These are phyloP conservation scores for Lagopus leucura DNA, from an alignment of 2,113 vertebrate species.

Conservation along the genomic window DNA sequence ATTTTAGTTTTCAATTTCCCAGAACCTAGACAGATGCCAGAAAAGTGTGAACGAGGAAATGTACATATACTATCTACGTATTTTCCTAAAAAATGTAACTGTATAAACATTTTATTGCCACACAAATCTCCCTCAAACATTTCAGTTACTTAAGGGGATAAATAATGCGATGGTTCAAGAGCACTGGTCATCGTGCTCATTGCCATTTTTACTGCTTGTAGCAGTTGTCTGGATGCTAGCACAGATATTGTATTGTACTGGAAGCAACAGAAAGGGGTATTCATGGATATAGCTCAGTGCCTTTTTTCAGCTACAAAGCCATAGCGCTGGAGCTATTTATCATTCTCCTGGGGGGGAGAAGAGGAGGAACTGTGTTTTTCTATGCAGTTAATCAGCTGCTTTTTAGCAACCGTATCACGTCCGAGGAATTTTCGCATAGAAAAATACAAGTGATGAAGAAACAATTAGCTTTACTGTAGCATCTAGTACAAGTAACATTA, in stretches of 20 bases:
- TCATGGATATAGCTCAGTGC: conserved; percentile 45
- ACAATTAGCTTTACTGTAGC: conserved; percentile 23
- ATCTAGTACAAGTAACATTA: conserved; percentile 7
- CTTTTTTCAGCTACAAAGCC: conserved; percentile 34
- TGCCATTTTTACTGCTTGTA: conserved; percentile 33
- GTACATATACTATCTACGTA: background rate
- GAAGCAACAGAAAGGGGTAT: conserved; percentile 53
- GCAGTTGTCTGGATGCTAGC: conserved; percentile 34
- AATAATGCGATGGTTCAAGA: conserved; percentile 41
- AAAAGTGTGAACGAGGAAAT: background rate
- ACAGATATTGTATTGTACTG: conserved; percentile 48
- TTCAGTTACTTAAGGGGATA: conserved; percentile 10
- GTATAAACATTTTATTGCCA: background rate
- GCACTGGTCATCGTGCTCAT: background rate
- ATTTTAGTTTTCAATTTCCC: background rate
- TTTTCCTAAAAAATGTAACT: background rate
- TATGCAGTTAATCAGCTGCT: conserved; percentile 31
- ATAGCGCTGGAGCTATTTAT: conserved; percentile 26
- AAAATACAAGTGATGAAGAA: background rate
- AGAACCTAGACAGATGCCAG: background rate
- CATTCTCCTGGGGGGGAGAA: background rate
- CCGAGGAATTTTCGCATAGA: conserved; percentile 38
- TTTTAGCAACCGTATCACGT: conserved; percentile 40
- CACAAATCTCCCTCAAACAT: conserved; percentile 32
- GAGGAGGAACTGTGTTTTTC: background rate